Base-by-base conservation (phyloP, 2,888 invertebrate genomes). In the Alviniconcha strummeri region DNA sequence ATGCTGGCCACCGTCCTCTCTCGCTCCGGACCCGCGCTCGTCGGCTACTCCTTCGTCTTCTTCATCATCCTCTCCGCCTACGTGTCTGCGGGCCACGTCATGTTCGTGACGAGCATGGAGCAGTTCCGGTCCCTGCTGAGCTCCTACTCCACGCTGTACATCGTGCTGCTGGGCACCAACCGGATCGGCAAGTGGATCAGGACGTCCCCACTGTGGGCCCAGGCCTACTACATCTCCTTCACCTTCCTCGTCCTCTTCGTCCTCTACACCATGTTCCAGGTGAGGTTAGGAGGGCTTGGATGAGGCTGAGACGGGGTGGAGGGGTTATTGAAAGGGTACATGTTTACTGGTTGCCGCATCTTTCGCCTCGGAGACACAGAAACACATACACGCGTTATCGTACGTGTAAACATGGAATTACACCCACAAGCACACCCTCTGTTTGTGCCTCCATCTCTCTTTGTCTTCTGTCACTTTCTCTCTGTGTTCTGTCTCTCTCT, bases 11-110 rank as follows among this genome's bases (percentile, higher is more conserved):
- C 91, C 17, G 94, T 94, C 0, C 90, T 94, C 54, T 88, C 89
- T 36, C 88, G 89, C 78, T 93, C 94, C 36, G 91, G 91, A 13
- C 88, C 88, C 54, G 93, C 94, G 80, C 90, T 94, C 79, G 90
- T 92, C 36, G 92, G 92, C 6, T 95, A 94, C 88, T 88, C 90
- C 36, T 85, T 94, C 52, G 92, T 93, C 17, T 94, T 94, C 89
- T 88, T 93, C 76, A 89, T 94, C 54, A 90, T 91, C 19, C 92
- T 90, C 86, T 86, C 89, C 56, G 91, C 91, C 7, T 93, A 91
- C 87, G 90, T 91, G 8, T 84, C 89, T 52, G 87, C 92, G 5
- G 93, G 92, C 71, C 92, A 91, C 84, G 87, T 93, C 1, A 83
- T 93, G 56, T 92, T 94, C 83, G 92, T 92, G 6, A 86, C 86